Evolutionary conservation across 2,888 invertebrate genomes (phyloP).

Genomic region (Acholoe squamosa): DNA sequence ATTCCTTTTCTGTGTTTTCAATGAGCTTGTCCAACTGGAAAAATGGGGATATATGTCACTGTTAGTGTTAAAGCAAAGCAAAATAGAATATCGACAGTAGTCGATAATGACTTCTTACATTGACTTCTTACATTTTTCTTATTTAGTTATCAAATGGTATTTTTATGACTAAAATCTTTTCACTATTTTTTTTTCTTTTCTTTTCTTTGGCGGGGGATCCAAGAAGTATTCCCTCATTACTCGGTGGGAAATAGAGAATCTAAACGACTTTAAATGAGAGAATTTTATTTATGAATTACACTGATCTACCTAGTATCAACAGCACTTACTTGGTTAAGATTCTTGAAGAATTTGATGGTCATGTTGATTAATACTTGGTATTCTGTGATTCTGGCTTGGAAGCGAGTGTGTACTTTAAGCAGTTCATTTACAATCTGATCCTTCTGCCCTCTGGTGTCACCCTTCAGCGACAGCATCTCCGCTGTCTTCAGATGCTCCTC

Average conservation of each 20-base stretch:
- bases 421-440: constrained; percentile 88
- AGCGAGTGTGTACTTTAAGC: constrained; percentile 87
- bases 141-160: too few relatives aligned
- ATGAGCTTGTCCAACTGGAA: constrained; percentile 86
- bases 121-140: too few relatives aligned
- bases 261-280: too few relatives aligned
- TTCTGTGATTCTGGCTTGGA: constrained; percentile 88
- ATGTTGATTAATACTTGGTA: constrained; percentile 89
- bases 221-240: too few relatives aligned
- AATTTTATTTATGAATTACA: background rate
- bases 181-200: too few relatives aligned
- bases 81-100: too few relatives aligned
- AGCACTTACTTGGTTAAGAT: constrained; percentile 85
- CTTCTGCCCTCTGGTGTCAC: constrained; percentile 85
- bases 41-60: too few relatives aligned
- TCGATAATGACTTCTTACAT: too few relatives aligned
- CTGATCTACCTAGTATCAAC: background rate
- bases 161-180: too few relatives aligned
- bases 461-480: constrained; percentile 87
- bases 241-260: too few relatives aligned
- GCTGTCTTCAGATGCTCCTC: constrained; percentile 87
- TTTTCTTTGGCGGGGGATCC: too few relatives aligned
- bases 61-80: too few relatives aligned
- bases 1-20: constrained; percentile 85
- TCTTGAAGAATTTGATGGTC: constrained; percentile 89